These are phyloP conservation scores for Petrophora chlorosata DNA, from an alignment of 2,888 invertebrate species.

Conservation along the genomic window DNA sequence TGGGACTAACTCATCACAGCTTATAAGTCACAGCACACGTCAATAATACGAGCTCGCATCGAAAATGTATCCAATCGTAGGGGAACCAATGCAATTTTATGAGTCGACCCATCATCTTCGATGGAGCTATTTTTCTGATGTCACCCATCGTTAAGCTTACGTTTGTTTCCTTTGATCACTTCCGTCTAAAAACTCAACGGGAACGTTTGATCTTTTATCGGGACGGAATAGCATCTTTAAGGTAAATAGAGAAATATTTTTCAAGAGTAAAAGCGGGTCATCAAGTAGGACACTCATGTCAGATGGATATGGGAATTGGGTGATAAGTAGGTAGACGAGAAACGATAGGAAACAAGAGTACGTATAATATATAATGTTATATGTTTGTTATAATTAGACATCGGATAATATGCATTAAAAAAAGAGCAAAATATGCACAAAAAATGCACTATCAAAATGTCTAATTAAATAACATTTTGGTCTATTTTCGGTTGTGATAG, in stretches of 20 bases:
- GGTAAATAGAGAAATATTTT: slow-evolving; percentile 13
- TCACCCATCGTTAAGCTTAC: slow-evolving; percentile 66
- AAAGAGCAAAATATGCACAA: no score
- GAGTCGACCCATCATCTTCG: slow-evolving; percentile 63
- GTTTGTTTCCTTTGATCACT: slow-evolving; percentile 59
- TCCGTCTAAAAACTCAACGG: slow-evolving; percentile 30
- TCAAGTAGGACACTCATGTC: background rate
- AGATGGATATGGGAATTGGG: background rate
- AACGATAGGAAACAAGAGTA: no score
- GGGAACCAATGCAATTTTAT: slow-evolving; percentile 47
- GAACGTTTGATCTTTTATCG: slow-evolving; percentile 22
- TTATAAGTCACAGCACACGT: no score
- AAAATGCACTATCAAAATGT: no score
- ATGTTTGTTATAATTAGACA: no score
- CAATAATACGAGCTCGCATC: slow-evolving; percentile 12
- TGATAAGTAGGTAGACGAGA: background rate
- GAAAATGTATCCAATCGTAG: slow-evolving; percentile 8
- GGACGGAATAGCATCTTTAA: slow-evolving; percentile 8
- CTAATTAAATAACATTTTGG: no score
- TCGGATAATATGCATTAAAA: no score
- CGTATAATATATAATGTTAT: no score
- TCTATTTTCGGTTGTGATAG: no score
- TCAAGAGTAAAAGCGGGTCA: slow-evolving; percentile 2
- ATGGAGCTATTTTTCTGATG: slow-evolving; percentile 62
- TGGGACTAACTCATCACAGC: no score